Evolutionary conservation across 2,113 vertebrate genomes (phyloP).

Genomic region (Anthoscopus minutus): DNA sequence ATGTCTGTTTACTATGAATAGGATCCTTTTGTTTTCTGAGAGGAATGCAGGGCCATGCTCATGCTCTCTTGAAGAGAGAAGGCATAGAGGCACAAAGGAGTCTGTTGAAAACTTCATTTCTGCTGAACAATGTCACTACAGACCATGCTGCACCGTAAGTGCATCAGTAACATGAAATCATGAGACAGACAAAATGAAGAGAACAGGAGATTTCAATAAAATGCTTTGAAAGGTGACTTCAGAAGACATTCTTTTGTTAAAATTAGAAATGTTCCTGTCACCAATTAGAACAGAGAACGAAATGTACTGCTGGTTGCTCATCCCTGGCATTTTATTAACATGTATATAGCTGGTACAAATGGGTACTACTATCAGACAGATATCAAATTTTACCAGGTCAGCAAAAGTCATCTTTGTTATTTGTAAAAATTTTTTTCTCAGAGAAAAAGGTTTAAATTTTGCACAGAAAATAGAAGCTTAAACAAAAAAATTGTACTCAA

Average conservation of each 20-base stretch:
- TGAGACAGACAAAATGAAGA: neutral
- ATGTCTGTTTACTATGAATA: neutral
- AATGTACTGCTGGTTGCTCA: neutral
- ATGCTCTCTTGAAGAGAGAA: neutral
- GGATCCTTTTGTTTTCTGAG: neutral
- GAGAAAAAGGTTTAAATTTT: neutral
- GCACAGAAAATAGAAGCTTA: neutral
- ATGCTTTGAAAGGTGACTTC: neutral
- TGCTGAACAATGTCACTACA: neutral
- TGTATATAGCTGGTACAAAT: neutral
- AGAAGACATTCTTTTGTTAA: neutral
- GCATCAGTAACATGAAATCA: neutral
- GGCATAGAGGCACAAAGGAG: neutral
- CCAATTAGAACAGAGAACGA: neutral
- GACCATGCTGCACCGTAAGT: accelerated
- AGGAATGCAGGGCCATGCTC: neutral
- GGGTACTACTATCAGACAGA: neutral
- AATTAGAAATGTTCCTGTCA: neutral
- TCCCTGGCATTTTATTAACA: neutral
- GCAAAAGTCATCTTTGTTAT: neutral
- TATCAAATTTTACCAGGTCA: neutral
- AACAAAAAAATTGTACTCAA: neutral
- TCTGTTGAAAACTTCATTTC: neutral
- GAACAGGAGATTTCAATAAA: neutral
- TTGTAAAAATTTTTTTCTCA: neutral